Conservation (phyloP, 92 coral and sea anemone species). For the Palythoa caribaeorum region DNA sequence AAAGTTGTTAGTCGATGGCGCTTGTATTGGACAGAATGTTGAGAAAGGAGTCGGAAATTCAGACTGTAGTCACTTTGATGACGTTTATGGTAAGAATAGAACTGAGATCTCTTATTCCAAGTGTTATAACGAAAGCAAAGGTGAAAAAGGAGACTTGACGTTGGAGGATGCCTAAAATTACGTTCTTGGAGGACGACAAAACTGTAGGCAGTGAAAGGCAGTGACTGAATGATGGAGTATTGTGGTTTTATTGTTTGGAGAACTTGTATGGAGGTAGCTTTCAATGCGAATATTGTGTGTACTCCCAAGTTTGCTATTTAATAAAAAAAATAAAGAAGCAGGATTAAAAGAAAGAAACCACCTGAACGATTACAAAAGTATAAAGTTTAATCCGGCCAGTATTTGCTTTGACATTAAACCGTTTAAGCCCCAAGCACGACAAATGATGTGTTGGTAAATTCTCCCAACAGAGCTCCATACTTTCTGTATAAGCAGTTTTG, state of each 20-base stretch:
- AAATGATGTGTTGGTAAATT: too few relatives aligned
- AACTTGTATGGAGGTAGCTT: neutral
- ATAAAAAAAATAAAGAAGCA: neutral
- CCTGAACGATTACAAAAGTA: too few relatives aligned
- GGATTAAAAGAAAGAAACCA: neutral
- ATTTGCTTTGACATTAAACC: too few relatives aligned
- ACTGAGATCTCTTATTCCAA: slow-evolving; percentile 5
- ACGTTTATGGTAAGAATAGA: neutral
- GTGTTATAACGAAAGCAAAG: neutral
- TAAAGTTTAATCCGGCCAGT: too few relatives aligned
- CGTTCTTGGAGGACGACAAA: neutral
- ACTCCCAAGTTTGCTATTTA: neutral
- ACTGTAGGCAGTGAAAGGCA: neutral
- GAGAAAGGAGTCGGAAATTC: neutral
- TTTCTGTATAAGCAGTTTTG: too few relatives aligned
- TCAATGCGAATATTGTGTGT: neutral
- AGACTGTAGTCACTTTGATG: neutral
- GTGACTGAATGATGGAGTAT: neutral
- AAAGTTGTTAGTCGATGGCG: neutral
- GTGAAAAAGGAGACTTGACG: neutral
- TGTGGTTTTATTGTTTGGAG: neutral
- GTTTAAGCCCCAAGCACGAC: too few relatives aligned
- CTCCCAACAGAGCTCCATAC: too few relatives aligned
- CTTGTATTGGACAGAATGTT: neutral
- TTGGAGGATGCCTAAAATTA: neutral